phyloP scores from a whole-genome alignment of 2,797 vertebrate genomes.

The Silurus aristotelis region DNA sequence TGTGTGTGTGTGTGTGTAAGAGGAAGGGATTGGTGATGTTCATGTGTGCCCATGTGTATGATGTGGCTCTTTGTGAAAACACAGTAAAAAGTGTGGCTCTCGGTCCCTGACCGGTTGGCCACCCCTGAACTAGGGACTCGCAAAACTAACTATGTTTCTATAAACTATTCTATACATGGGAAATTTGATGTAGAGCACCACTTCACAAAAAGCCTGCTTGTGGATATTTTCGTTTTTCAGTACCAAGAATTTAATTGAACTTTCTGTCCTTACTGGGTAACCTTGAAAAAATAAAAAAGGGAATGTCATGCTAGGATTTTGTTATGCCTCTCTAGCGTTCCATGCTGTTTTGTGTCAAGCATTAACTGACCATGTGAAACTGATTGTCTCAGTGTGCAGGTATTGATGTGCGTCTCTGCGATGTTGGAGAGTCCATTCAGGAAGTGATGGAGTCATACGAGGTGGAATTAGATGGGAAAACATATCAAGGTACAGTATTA shows the following conservation, averaged over 20 bases:
- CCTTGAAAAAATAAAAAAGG: background rate
- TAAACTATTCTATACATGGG: too few species aligned
- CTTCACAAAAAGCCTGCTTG: background rate
- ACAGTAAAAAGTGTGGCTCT: too few species aligned
- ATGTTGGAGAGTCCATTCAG: constrained; percentile 95
- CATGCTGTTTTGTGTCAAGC: background rate
- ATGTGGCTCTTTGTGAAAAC: too few species aligned
- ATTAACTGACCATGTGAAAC: background rate
- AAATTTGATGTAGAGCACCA: background rate
- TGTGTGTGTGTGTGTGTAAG: too few species aligned
- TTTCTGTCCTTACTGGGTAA: background rate
- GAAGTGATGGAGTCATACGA: constrained; percentile 99
- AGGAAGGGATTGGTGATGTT: too few species aligned
- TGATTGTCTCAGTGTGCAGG: constrained; percentile 83
- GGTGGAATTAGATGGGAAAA: constrained; percentile 97
- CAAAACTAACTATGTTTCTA: too few species aligned
- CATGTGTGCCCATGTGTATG: too few species aligned
- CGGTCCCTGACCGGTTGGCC: too few species aligned
- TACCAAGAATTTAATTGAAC: background rate
- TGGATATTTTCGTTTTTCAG: background rate
- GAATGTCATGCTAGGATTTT: too few species aligned
- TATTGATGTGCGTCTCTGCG: constrained; percentile 95
- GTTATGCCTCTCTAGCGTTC: too few species aligned
- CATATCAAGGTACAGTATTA: constrained; percentile 87
- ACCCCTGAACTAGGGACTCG: too few species aligned